These are phyloP conservation scores for Isoperla grammatica DNA, from an alignment of 2,888 invertebrate genomes.

Conservation along the genomic window DNA sequence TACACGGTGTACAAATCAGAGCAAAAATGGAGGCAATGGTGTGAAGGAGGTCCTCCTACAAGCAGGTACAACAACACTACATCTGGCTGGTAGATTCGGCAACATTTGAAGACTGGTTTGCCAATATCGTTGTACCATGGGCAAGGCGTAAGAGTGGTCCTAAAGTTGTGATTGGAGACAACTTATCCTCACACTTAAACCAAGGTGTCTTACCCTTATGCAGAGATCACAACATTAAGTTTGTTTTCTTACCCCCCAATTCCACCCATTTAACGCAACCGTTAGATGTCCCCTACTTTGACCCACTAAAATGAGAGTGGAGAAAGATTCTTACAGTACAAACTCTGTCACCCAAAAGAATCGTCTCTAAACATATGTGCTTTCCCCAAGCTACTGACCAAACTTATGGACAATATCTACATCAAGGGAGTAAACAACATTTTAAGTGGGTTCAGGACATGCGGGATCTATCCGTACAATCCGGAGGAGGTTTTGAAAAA, in stretches of 20 bases:
- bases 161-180: constrained; percentile 41
- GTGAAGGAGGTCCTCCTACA: too few species aligned
- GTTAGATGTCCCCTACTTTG: constrained; percentile 30
- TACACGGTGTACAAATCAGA: too few species aligned
- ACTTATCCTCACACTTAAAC: constrained; percentile 35
- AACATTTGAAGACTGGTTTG: constrained; percentile 36
- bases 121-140: constrained; percentile 33
- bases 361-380: too few species aligned
- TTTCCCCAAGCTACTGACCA: too few species aligned
- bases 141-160: constrained; percentile 31
- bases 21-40: too few species aligned
- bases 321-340: constrained; percentile 22
- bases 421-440: too few species aligned
- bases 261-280: constrained; percentile 31
- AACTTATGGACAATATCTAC: too few species aligned
- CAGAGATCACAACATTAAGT: constrained; percentile 25
- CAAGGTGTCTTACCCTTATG: constrained; percentile 24
- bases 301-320: constrained; percentile 29
- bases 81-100: constrained; percentile 37
- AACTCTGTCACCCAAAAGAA: too few species aligned
- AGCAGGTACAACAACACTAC: constrained; percentile 40
- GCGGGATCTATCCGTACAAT: too few species aligned
- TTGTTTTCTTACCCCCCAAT: constrained; percentile 30
- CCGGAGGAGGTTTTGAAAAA: too few species aligned
- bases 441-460: too few species aligned